A percentile compares a stretch with the other conserved stretches of the same genome.
Evolutionary conservation across 2,113 vertebrate species (phyloP).

Genomic region (Ia io): DNA sequence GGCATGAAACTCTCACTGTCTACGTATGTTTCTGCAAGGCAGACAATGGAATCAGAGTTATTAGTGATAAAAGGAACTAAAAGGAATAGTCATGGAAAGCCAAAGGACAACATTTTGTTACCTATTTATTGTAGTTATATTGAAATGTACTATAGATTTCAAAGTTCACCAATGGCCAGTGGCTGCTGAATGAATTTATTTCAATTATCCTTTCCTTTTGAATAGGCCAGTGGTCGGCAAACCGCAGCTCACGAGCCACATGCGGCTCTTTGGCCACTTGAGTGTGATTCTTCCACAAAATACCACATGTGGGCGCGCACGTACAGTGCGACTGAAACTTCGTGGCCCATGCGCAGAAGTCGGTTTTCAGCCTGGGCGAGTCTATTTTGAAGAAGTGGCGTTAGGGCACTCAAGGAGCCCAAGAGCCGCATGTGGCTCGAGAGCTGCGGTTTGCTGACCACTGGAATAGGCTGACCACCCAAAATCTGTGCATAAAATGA

Average conservation of each 20-base stretch:
- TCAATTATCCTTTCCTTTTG: constrained; percentile 13
- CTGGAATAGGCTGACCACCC: neutral
- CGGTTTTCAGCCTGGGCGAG: too few species aligned
- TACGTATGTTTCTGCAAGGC: neutral
- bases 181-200: neutral
- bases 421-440: too few species aligned
- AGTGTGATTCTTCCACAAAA: too few species aligned
- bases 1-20: neutral
- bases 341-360: too few species aligned
- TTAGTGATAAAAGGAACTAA: neutral
- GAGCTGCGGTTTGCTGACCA: too few species aligned
- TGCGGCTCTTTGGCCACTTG: too few species aligned
- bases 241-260: too few species aligned
- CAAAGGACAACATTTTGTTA: constrained; percentile 36
- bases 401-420: too few species aligned
- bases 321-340: too few species aligned
- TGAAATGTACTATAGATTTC: neutral
- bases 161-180: constrained; percentile 14
- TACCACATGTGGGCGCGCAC: too few species aligned
- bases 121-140: constrained; percentile 3
- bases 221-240: neutral
- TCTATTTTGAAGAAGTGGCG: too few species aligned
- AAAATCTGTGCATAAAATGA: constrained; percentile 17
- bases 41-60: neutral
- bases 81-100: neutral